Evolutionary conservation across 2,113 vertebrate genomes (phyloP).

Genomic region (Thomomys bottae): DNA sequence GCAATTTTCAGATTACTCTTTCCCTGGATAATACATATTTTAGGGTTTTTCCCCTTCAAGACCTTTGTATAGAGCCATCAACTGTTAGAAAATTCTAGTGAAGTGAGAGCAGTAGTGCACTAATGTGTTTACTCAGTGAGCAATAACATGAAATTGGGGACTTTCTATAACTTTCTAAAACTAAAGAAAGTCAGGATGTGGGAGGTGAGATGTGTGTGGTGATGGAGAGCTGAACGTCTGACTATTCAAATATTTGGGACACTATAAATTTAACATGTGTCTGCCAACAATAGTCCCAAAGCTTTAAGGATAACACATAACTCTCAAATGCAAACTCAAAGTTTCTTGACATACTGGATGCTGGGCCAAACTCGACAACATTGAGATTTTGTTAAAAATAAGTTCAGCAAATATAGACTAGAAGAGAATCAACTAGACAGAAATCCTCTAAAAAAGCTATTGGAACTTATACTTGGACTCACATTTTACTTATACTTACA

Average conservation of each 20-base stretch:
- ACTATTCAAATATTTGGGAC: background rate
- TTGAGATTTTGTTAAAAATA: slow-evolving; percentile 29
- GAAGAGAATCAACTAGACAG: background rate
- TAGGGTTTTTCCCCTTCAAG: background rate
- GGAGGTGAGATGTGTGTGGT: background rate
- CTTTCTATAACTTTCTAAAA: slow-evolving; percentile 6
- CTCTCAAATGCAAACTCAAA: slow-evolving; percentile 19
- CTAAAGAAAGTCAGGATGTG: background rate
- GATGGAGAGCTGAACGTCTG: background rate
- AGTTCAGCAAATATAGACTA: slow-evolving; percentile 25
- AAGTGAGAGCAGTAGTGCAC: slow-evolving; percentile 7
- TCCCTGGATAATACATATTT: background rate
- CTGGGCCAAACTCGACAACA: slow-evolving; percentile 22
- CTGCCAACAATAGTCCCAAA: background rate
- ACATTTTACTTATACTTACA: too few relatives aligned
- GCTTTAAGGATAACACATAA: background rate
- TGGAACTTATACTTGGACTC: background rate
- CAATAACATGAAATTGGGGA: slow-evolving; percentile 19
- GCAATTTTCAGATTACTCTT: slow-evolving; percentile 41
- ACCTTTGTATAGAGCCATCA: background rate
- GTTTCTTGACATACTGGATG: background rate
- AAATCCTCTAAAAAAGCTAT: background rate
- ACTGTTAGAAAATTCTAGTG: slow-evolving; percentile 31
- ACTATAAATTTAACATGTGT: background rate
- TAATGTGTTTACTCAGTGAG: slow-evolving; percentile 18